A percentile compares a stretch with the other conserved stretches of the same genome.
Evolutionary conservation across 2,888 invertebrate genomes (phyloP).

Genomic region (Ophioninae sp.): DNA sequence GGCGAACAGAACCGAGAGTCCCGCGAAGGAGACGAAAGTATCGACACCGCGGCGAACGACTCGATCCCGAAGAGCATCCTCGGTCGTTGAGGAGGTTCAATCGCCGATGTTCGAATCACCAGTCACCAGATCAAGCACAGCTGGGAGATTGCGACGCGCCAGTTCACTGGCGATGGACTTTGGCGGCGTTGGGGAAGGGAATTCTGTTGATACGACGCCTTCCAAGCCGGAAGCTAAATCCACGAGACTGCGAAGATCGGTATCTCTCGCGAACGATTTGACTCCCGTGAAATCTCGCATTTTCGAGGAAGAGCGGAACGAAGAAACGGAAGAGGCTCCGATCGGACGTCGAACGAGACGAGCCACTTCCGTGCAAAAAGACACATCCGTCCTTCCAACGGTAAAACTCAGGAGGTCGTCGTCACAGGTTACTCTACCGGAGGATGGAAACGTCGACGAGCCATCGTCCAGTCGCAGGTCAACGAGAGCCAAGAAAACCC

Average conservation of each 20-base stretch:
- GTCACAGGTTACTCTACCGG: conserved; percentile 45
- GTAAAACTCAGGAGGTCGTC: conserved; percentile 46
- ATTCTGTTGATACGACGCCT: conserved; percentile 16
- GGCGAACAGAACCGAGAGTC: conserved; percentile 5
- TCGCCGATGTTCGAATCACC: conserved; percentile 38
- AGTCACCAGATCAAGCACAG: conserved; percentile 32
- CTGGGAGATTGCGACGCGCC: conserved; percentile 62
- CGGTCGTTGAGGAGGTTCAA: conserved; percentile 60
- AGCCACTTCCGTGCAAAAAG: conserved; percentile 69
- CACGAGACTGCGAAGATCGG: conserved; percentile 56
- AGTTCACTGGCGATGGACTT: conserved; percentile 69
- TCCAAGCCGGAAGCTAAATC: conserved; percentile 3
- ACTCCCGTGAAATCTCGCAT: conserved; percentile 41
- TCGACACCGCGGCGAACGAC: conserved; percentile 62
- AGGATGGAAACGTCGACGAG: conserved; percentile 52
- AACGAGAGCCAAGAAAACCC: conserved; percentile 44
- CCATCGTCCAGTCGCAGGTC: conserved; percentile 37
- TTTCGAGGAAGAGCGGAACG: conserved; percentile 29
- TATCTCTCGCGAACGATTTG: conserved; percentile 65
- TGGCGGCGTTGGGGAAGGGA: conserved; percentile 5
- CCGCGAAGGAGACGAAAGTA: conserved; percentile 25
- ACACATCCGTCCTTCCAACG: conserved; percentile 56
- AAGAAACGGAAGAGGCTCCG: conserved; percentile 53
- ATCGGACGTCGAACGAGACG: conserved; percentile 69
- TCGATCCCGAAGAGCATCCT: conserved; percentile 70